Percentiles rank a stretch among this genome's conserved stretches.
Conservation (phyloP, 2,797 vertebrate species). For the Fistularia commersonii region DNA sequence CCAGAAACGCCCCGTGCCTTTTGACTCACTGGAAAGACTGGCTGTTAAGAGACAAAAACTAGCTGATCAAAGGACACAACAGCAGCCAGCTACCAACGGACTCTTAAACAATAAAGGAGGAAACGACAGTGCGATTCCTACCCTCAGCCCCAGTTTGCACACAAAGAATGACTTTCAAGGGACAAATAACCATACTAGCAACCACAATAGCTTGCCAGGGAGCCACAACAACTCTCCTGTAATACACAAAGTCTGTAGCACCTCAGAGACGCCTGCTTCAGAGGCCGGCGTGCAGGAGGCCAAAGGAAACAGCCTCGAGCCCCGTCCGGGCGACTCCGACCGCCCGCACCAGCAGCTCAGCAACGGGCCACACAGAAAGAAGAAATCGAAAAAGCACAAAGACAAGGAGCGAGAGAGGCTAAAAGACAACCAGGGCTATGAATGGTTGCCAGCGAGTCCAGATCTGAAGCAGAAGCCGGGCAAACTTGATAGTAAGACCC, state of each 20-base stretch:
- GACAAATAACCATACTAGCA: slow-evolving; percentile 34
- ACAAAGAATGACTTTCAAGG: slow-evolving; percentile 67
- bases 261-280: slow-evolving; percentile 34
- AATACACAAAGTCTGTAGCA: slow-evolving; percentile 48
- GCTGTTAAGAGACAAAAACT: slow-evolving; percentile 70
- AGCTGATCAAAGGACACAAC: slow-evolving; percentile 56
- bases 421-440: slow-evolving; percentile 50
- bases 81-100: slow-evolving; percentile 51
- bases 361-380: slow-evolving; percentile 72
- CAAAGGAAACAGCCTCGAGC: slow-evolving; percentile 32
- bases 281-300: slow-evolving; percentile 43
- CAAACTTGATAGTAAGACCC: slow-evolving; percentile 67
- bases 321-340: slow-evolving; percentile 32
- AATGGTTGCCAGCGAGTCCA: slow-evolving; percentile 63
- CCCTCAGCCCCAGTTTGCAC: slow-evolving; percentile 49
- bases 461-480: slow-evolving; percentile 65
- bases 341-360: slow-evolving; percentile 47
- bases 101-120: slow-evolving; percentile 44
- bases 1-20: slow-evolving; percentile 78
- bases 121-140: slow-evolving; percentile 18
- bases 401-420: slow-evolving; percentile 73
- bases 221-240: slow-evolving; percentile 41
- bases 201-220: slow-evolving; percentile 34
- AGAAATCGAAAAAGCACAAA: slow-evolving; percentile 80
- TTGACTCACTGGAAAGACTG: slow-evolving; percentile 58